Percentiles rank a stretch among this genome's conserved stretches.
Evolutionary conservation across 2,113 vertebrate species (phyloP).

Genomic region (Lonchura striata): DNA sequence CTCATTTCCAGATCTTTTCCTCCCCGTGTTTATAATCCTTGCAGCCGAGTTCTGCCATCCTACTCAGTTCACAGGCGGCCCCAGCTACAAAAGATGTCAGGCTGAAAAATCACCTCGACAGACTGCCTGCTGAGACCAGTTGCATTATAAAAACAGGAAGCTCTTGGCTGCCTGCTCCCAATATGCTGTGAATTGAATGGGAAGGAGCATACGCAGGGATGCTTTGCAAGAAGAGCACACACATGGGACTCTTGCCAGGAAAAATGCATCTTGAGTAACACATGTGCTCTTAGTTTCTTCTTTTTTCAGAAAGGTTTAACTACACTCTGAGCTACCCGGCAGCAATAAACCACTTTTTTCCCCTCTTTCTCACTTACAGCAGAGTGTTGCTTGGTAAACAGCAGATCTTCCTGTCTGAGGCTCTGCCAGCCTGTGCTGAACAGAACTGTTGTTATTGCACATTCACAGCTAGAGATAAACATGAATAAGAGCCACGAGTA

Average conservation of each 20-base stretch:
- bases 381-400: conserved; percentile 58
- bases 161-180: conserved; percentile 2
- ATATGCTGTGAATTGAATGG: not conserved
- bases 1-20: not conserved
- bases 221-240: conserved; percentile 1
- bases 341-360: conserved; percentile 2
- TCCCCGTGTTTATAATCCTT: not conserved
- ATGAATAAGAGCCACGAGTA: conserved; percentile 40
- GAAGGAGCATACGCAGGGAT: not conserved
- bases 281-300: not conserved
- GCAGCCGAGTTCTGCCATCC: not conserved
- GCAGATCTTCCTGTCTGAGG: conserved; percentile 52
- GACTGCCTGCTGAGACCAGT: not conserved
- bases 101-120: conserved; percentile 20
- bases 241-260: conserved; percentile 11
- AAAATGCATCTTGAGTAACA: conserved; percentile 25
- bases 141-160: not conserved
- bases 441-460: conserved; percentile 68
- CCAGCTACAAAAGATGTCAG: not conserved
- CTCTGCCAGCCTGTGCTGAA: conserved; percentile 68
- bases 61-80: not conserved
- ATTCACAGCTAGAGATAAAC: conserved; percentile 66
- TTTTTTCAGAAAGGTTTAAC: conserved; percentile 26
- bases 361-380: conserved; percentile 46
- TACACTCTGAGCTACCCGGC: not conserved